phyloP scores from a whole-genome alignment of 2,113 vertebrate species.

The Cryptotis parvus region DNA sequence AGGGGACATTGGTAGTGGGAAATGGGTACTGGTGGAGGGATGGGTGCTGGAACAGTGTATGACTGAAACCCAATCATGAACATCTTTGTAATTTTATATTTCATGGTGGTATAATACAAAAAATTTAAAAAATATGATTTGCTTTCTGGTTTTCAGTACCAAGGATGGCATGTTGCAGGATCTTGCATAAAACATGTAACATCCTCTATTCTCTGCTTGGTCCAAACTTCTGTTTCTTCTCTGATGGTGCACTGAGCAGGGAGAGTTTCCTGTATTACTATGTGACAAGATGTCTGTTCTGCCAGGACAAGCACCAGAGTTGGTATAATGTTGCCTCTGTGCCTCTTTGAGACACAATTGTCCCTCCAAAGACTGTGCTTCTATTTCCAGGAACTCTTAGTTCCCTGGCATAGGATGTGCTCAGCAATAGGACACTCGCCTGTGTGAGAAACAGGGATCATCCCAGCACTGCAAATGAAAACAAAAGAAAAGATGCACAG shows the following conservation, averaged over 20 bases:
- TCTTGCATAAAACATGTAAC: neutral
- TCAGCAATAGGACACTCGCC: too few relatives aligned
- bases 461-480: too few relatives aligned
- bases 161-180: neutral
- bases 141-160: neutral
- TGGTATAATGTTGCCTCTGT: neutral
- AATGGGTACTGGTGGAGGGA: too few relatives aligned
- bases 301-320: accelerated
- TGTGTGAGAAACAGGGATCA: too few relatives aligned
- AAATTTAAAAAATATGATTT: too few relatives aligned
- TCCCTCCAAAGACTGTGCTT: neutral
- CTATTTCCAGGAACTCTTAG: neutral
- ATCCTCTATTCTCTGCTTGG: neutral
- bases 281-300: neutral
- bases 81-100: too few relatives aligned
- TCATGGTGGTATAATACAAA: too few relatives aligned
- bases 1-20: too few relatives aligned
- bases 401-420: too few relatives aligned
- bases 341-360: neutral
- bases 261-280: accelerated
- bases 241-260: neutral
- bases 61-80: too few relatives aligned
- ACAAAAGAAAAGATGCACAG: too few relatives aligned
- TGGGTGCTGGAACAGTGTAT: too few relatives aligned
- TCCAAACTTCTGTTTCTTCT: neutral